Percentiles rank a stretch among this genome's conserved stretches.
phyloP scores from a whole-genome alignment of 2,888 invertebrate species.

The Lomographa bimaculata region DNA sequence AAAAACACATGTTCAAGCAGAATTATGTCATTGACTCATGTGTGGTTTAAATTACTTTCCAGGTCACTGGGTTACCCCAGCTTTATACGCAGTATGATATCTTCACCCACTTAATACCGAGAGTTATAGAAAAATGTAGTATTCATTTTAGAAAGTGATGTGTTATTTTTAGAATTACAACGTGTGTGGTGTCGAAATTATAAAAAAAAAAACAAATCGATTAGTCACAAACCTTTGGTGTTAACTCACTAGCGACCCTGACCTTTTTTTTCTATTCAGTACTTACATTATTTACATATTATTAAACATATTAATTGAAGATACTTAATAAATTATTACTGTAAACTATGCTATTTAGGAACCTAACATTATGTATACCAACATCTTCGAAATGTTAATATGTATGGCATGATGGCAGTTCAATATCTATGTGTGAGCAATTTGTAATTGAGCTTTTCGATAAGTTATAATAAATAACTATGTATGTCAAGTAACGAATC shows the following conservation, averaged over 20 bases:
- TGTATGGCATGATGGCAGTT: conserved; percentile 10
- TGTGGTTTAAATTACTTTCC: too few relatives aligned
- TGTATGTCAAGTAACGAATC: too few relatives aligned
- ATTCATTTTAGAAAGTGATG: too few relatives aligned
- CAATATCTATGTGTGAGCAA: conserved; percentile 13
- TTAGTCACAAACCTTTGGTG: conserved; percentile 9
- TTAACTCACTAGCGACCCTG: conserved; percentile 7
- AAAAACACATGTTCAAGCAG: too few relatives aligned
- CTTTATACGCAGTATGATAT: too few relatives aligned
- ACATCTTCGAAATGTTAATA: conserved; percentile 7
- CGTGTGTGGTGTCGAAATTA: too few relatives aligned
- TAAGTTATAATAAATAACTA: neutral
- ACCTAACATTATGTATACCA: conserved; percentile 10
- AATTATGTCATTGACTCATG: too few relatives aligned
- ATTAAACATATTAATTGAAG: conserved; percentile 11
- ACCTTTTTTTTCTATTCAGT: conserved; percentile 16
- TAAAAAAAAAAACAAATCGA: too few relatives aligned
- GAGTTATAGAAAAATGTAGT: too few relatives aligned
- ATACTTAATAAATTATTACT: conserved; percentile 1
- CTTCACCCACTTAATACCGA: too few relatives aligned
- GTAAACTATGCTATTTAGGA: conserved; percentile 11
- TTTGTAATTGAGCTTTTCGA: conserved; percentile 7
- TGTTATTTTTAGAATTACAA: too few relatives aligned
- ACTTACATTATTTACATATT: conserved; percentile 13
- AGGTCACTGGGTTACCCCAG: too few relatives aligned